A percentile compares a stretch with the other conserved stretches of the same genome.
Evolutionary conservation across 2,113 vertebrate species (phyloP).

Genomic region (Quiscalus mexicanus): DNA sequence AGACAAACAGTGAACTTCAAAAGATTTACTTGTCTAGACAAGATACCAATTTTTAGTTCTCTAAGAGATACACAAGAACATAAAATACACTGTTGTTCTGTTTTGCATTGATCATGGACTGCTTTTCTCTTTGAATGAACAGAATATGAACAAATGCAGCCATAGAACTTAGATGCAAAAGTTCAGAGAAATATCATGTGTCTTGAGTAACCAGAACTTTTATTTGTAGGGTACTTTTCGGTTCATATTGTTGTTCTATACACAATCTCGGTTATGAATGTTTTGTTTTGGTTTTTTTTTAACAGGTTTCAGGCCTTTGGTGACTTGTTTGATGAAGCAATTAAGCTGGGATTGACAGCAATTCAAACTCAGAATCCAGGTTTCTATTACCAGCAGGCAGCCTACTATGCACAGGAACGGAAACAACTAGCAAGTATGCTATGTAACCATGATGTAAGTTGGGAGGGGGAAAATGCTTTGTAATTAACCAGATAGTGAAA

Average conservation of each 20-base stretch:
- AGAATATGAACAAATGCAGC: neutral
- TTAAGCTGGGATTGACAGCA: conserved; percentile 94
- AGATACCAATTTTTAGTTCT: neutral
- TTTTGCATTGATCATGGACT: neutral
- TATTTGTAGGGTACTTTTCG: neutral
- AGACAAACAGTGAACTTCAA: neutral
- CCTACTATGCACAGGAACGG: conserved; percentile 93
- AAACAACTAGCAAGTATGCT: conserved; percentile 86
- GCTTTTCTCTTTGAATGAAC: neutral
- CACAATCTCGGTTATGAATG: neutral
- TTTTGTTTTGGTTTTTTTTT: neutral
- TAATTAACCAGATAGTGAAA: neutral
- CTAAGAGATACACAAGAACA: neutral
- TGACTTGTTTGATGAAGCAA: conserved; percentile 97
- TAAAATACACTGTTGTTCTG: neutral
- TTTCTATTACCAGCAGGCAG: conserved; percentile 98
- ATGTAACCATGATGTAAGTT: conserved; percentile 87
- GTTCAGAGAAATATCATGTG: neutral
- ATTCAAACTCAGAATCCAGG: conserved; percentile 99
- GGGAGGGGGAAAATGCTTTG: neutral
- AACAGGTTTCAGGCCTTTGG: conserved; percentile 94
- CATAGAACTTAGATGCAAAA: neutral
- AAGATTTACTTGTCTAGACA: neutral
- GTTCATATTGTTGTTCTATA: neutral
- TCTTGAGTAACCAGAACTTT: neutral